Evolutionary conservation across 35 echinoderm and acorn worm species (phyloP).

Genomic region (Ophiothrix spiculata): DNA sequence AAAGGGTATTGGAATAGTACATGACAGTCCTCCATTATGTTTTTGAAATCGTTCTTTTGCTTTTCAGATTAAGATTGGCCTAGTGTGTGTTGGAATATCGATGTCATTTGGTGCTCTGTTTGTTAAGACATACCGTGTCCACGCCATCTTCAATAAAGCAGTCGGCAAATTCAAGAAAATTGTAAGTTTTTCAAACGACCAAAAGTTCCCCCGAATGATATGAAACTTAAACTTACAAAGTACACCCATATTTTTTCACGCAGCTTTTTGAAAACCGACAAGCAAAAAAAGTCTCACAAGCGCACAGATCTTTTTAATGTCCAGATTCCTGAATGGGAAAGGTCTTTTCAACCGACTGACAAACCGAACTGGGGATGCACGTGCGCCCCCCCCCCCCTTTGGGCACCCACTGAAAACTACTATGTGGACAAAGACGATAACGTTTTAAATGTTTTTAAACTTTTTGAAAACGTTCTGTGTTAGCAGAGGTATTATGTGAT

Average conservation of each 20-base stretch:
- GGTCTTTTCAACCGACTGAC: neutral
- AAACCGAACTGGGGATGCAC: too few relatives aligned
- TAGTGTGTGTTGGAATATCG: slow-evolving; percentile 49
- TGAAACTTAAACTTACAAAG: neutral
- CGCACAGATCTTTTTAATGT: neutral
- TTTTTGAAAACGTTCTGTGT: too few relatives aligned
- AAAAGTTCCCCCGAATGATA: too few relatives aligned
- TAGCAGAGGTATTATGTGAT: too few relatives aligned
- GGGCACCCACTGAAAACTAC: too few relatives aligned
- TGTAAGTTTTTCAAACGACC: slow-evolving; percentile 6
- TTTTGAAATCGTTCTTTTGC: too few relatives aligned
- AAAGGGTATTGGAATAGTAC: too few relatives aligned
- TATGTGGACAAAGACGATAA: too few relatives aligned
- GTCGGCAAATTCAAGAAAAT: slow-evolving; percentile 57
- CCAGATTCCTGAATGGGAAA: neutral
- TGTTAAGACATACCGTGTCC: slow-evolving; percentile 52
- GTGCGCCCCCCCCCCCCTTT: too few relatives aligned
- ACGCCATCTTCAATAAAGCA: slow-evolving; percentile 59
- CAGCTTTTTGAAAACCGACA: neutral
- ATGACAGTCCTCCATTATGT: too few relatives aligned
- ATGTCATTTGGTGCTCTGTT: slow-evolving; percentile 52
- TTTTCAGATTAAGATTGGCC: neutral
- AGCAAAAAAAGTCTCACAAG: neutral
- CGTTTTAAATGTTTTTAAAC: too few relatives aligned
- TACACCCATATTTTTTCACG: neutral